Conservation (phyloP, 2,797 vertebrate species). For the Manis javanica region DNA sequence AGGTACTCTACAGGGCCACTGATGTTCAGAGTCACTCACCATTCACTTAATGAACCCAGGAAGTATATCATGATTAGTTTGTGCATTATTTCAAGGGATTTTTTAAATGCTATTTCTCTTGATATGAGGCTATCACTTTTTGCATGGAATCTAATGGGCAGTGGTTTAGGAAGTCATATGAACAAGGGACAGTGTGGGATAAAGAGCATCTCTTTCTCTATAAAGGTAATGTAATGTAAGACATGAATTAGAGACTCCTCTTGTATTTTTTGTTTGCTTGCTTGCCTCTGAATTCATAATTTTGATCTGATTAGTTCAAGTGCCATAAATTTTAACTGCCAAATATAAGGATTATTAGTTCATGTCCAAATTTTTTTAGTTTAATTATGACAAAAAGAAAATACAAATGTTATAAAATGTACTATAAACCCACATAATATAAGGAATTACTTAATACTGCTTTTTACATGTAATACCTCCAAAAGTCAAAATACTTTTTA, state of each 20-base stretch:
- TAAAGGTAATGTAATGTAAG: background rate
- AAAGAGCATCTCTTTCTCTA: background rate
- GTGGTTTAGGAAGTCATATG: background rate
- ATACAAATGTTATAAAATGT: background rate
- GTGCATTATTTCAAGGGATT: background rate
- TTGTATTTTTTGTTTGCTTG: background rate
- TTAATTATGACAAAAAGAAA: background rate
- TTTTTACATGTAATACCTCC: background rate
- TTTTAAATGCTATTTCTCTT: background rate
- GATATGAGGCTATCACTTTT: background rate
- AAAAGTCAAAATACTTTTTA: background rate
- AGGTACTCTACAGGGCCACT: background rate
- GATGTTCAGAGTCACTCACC: background rate
- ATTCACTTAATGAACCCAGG: background rate
- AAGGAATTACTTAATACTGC: background rate
- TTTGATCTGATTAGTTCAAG: conserved; percentile 19
- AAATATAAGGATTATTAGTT: background rate
- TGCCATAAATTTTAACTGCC: background rate
- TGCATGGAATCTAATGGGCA: background rate
- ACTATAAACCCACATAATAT: background rate
- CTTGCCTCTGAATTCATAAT: background rate
- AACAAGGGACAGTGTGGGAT: background rate
- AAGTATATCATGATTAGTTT: background rate
- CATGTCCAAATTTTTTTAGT: background rate
- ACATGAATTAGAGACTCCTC: background rate